Evolutionary conservation across 2,888 invertebrate genomes (phyloP).

Genomic region (Erebia ligea): DNA sequence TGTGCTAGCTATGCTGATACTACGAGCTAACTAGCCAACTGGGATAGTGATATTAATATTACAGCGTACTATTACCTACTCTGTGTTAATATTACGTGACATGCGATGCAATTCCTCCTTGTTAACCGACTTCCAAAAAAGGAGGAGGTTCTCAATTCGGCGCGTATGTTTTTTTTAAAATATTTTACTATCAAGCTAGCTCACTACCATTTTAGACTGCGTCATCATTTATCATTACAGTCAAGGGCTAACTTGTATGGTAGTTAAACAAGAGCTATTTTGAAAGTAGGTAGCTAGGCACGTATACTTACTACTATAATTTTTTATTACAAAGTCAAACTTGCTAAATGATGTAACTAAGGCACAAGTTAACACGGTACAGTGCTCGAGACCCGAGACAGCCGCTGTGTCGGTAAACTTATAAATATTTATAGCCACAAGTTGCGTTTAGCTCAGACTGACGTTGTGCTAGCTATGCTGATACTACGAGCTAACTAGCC

Average conservation of each 20-base stretch:
- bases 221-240: too few relatives aligned
- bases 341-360: constrained; percentile 23
- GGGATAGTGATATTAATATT: background rate
- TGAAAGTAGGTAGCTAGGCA: background rate
- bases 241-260: too few relatives aligned
- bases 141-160: too few relatives aligned
- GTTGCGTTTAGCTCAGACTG: constrained; percentile 18
- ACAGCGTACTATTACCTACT: too few relatives aligned
- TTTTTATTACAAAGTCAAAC: background rate
- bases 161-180: too few relatives aligned
- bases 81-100: background rate
- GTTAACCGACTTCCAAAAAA: too few relatives aligned
- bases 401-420: constrained; percentile 20
- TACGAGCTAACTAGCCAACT: constrained; percentile 4
- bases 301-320: too few relatives aligned
- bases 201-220: too few relatives aligned
- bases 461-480: constrained; percentile 6
- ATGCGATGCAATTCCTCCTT: background rate
- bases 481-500: constrained; percentile 1
- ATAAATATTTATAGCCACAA: constrained; percentile 26
- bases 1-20: constrained; percentile 5
- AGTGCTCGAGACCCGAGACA: constrained; percentile 14
- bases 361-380: constrained; percentile 14
- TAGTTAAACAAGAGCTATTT: background rate
- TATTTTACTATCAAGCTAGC: too few relatives aligned